Conservation (phyloP, 2,113 vertebrate genomes). For the Asarcornis scutulata region DNA sequence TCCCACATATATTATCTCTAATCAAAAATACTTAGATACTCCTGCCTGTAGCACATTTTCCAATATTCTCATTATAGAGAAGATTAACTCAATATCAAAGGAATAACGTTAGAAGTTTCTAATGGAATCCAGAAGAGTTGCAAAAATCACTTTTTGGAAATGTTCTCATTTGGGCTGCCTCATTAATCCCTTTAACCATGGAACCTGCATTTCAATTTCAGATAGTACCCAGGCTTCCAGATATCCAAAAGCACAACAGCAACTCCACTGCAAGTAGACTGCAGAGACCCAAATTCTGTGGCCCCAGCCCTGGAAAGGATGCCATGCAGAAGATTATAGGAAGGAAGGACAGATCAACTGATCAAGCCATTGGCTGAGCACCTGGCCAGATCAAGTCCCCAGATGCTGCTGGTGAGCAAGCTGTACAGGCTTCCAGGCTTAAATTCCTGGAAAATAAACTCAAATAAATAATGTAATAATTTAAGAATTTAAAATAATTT, state of each 20-base stretch:
- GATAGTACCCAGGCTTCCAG: not conserved
- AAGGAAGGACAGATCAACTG: fast-evolving
- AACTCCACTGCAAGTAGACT: not conserved
- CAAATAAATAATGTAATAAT: too few species aligned
- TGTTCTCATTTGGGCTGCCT: not conserved
- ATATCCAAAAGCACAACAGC: not conserved
- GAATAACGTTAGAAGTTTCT: not conserved
- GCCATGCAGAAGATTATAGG: not conserved
- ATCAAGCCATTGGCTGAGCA: fast-evolving
- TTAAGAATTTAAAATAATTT: too few species aligned
- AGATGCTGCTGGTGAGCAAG: not conserved
- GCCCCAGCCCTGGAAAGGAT: not conserved
- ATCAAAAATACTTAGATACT: constrained; percentile 6
- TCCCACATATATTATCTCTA: not conserved
- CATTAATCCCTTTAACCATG: constrained; percentile 18
- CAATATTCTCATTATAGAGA: not conserved
- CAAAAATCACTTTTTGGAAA: not conserved
- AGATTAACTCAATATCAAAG: constrained; percentile 21
- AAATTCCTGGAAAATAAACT: not conserved
- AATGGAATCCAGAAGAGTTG: not conserved
- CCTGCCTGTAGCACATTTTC: not conserved
- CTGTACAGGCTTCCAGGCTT: fast-evolving
- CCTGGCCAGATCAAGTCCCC: not conserved
- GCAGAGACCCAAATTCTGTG: not conserved
- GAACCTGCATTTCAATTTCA: not conserved